Conservation (phyloP, 2,113 vertebrate genomes). For the Syngnathus floridae region DNA sequence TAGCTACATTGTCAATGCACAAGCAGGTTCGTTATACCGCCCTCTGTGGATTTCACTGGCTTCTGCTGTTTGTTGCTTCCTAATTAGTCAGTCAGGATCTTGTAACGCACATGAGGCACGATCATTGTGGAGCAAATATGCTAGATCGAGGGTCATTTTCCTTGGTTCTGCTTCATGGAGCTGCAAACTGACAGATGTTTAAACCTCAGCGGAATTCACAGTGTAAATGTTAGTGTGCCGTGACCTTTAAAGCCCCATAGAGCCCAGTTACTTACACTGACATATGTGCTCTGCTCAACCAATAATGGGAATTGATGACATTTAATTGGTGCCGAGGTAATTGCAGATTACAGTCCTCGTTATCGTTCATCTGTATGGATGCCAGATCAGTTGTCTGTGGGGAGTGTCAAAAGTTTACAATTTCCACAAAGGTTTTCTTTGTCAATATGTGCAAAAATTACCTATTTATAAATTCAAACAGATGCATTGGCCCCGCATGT, state of each 20-base stretch:
- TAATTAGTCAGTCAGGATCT: not conserved
- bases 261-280: conserved; percentile 1
- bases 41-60: not conserved
- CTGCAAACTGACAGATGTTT: conserved; percentile 4
- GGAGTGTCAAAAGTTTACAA: not conserved
- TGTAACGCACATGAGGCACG: not conserved
- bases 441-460: not conserved
- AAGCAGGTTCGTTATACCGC: not conserved
- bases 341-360: not conserved
- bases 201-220: conserved; percentile 1
- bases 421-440: no score
- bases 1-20: conserved; percentile 42
- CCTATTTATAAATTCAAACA: not conserved
- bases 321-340: not conserved
- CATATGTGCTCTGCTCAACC: not conserved
- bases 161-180: conserved; percentile 5
- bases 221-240: conserved; percentile 15
- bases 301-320: not conserved
- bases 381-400: not conserved
- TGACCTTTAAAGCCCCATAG: conserved; percentile 10
- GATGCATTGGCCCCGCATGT: not conserved
- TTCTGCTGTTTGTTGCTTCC: not conserved
- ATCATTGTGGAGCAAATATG: not conserved
- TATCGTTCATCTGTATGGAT: not conserved
- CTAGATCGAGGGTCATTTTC: not conserved